These are phyloP conservation scores for Erpornis zantholeuca DNA, from an alignment of 2,113 vertebrate species.

Conservation along the genomic window DNA sequence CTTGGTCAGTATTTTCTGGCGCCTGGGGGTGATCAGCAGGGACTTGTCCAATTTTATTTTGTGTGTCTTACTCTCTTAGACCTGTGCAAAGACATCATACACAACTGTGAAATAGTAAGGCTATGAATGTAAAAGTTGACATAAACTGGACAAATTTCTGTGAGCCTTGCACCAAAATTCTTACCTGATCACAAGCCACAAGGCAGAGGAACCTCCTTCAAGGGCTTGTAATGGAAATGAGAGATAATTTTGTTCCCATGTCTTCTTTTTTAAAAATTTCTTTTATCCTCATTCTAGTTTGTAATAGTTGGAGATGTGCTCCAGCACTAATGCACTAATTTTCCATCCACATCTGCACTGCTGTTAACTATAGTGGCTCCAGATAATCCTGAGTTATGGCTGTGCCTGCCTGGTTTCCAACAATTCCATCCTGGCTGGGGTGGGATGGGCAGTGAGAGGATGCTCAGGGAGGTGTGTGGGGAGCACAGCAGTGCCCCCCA, in stretches of 20 bases:
- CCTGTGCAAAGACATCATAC: neutral
- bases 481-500: neutral
- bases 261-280: fast-evolving
- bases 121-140: neutral
- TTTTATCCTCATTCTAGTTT: neutral
- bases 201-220: neutral
- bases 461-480: neutral
- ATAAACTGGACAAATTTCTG: neutral
- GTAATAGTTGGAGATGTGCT: neutral
- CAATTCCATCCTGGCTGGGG: neutral
- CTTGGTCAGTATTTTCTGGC: neutral
- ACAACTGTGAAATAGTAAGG: neutral
- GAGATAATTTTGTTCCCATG: neutral
- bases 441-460: neutral
- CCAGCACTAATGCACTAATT: neutral
- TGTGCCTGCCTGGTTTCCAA: neutral
- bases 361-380: neutral
- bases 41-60: neutral
- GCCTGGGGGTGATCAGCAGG: neutral
- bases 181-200: neutral
- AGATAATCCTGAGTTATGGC: neutral
- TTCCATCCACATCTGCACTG: neutral
- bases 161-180: neutral
- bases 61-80: neutral
- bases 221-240: neutral